phyloP scores from a whole-genome alignment of 2,113 vertebrate genomes.

The Empidonax alnorum region DNA sequence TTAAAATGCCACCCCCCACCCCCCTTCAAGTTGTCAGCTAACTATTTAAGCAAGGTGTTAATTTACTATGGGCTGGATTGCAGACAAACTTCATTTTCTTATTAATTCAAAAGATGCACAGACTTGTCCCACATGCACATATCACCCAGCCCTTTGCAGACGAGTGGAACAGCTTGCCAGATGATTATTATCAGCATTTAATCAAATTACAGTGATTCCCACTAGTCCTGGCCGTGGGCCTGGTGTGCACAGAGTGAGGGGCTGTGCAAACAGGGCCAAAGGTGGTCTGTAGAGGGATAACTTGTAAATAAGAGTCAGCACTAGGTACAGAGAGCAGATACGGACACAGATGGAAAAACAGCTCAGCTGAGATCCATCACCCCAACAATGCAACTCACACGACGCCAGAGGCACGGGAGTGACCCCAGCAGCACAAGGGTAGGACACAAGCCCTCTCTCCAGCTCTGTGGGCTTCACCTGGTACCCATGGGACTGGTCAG shows the following conservation, averaged over 20 bases:
- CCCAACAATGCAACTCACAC: neutral
- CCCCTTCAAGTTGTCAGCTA: conserved; percentile 62
- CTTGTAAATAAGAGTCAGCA: neutral
- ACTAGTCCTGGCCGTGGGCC: neutral
- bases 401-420: fast-evolving
- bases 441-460: neutral
- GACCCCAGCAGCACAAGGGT: neutral
- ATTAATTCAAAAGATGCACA: conserved; percentile 19
- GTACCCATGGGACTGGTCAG: neutral
- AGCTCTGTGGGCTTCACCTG: neutral
- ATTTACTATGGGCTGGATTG: conserved; percentile 9
- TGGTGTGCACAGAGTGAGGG: neutral
- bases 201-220: neutral
- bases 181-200: conserved; percentile 28
- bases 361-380: fast-evolving
- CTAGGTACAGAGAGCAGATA: neutral
- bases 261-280: neutral
- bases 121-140: neutral
- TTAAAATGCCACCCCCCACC: conserved; percentile 8
- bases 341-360: neutral
- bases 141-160: conserved; percentile 39
- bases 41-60: conserved; percentile 35
- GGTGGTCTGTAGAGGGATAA: fast-evolving
- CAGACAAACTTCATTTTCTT: neutral
- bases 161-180: conserved; percentile 36